Evolutionary conservation across 2,797 vertebrate species (phyloP).

Genomic region (Gallirallus australis): DNA sequence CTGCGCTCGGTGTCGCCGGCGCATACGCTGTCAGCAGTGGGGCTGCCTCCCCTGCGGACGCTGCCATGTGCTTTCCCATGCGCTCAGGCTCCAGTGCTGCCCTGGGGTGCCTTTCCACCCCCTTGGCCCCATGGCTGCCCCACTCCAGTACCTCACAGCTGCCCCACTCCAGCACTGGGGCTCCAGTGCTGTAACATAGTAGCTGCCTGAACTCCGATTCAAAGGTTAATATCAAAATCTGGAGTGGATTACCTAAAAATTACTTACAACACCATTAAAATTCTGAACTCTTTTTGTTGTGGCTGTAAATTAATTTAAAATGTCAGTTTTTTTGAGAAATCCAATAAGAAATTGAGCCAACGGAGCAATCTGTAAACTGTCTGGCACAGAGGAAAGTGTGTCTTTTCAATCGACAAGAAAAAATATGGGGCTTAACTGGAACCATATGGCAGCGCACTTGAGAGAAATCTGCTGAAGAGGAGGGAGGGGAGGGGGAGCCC

Average conservation of each 20-base stretch:
- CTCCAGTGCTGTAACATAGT: slow-evolving; percentile 87
- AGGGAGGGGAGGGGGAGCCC: slow-evolving; percentile 66
- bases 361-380: slow-evolving; percentile 90
- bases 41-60: background rate
- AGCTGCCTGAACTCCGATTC: slow-evolving; percentile 90
- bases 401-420: slow-evolving; percentile 94
- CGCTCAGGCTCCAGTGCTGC: background rate
- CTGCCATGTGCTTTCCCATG: slow-evolving; percentile 34
- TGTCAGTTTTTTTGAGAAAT: slow-evolving; percentile 91
- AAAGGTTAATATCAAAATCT: slow-evolving; percentile 93
- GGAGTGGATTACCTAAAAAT: slow-evolving; percentile 94
- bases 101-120: slow-evolving; percentile 15
- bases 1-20: background rate
- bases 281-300: slow-evolving; percentile 92
- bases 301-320: slow-evolving; percentile 98
- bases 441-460: slow-evolving; percentile 94
- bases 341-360: slow-evolving; percentile 87
- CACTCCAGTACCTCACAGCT: background rate
- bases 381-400: slow-evolving; percentile 89
- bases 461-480: slow-evolving; percentile 91
- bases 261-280: slow-evolving; percentile 95
- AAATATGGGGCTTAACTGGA: slow-evolving; percentile 97
- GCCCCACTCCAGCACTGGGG: slow-evolving; percentile 51
- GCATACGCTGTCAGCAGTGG: fast-evolving
- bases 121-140: background rate